Conservation (phyloP, 1,140 invertebrate genomes). For the Calliopsis andreniformis region DNA sequence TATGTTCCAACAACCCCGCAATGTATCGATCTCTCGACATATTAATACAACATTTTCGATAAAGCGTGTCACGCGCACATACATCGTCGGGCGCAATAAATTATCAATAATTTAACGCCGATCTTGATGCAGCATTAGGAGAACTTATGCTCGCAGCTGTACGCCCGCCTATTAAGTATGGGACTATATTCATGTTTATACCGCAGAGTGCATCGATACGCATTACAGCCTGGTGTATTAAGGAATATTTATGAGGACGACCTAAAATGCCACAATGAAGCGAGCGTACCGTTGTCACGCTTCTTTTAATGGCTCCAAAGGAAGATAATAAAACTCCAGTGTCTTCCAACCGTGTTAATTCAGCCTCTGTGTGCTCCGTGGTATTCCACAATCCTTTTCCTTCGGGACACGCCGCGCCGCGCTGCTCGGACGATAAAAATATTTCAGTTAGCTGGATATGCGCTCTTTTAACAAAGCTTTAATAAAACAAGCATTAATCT, state of each 20-base stretch:
- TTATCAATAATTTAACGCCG: constrained; percentile 16
- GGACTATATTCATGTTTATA: constrained; percentile 43
- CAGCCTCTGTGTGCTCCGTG: not conserved
- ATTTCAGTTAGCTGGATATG: constrained; percentile 6
- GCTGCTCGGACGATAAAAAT: constrained; percentile 19
- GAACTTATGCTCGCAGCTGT: not conserved
- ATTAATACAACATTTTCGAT: constrained; percentile 8
- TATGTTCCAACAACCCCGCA: not conserved
- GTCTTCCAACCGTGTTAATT: constrained; percentile 24
- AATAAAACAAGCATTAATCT: not conserved
- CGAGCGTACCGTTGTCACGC: constrained; percentile 30
- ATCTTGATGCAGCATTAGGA: constrained; percentile 10
- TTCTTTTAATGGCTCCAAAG: constrained; percentile 42
- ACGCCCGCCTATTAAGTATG: constrained; percentile 27
- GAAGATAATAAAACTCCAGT: constrained; percentile 42
- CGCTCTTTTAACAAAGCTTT: not conserved
- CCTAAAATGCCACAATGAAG: constrained; percentile 37
- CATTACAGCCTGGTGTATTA: constrained; percentile 51
- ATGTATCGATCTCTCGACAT: constrained; percentile 17
- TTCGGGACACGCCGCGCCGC: not conserved
- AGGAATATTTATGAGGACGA: constrained; percentile 57
- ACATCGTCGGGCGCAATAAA: not conserved
- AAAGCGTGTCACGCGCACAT: not conserved
- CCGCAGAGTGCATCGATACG: constrained; percentile 24
- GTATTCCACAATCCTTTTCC: not conserved